phyloP scores from a whole-genome alignment of 2,113 vertebrate genomes.

The Castor canadensis region DNA sequence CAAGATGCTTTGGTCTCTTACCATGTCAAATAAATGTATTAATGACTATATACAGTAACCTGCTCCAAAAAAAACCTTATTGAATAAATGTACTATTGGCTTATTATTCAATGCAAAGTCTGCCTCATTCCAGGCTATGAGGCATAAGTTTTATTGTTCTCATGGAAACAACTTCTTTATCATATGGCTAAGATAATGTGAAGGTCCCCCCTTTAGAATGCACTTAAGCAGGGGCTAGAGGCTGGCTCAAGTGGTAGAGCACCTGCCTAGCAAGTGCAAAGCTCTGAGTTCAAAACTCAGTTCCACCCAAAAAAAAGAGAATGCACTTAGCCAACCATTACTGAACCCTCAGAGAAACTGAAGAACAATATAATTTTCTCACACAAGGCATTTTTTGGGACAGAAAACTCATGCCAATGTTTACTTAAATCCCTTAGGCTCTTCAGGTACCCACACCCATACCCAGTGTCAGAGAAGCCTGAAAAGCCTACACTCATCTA shows the following conservation, averaged over 20 bases:
- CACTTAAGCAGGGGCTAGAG: not conserved
- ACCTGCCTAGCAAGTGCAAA: too few relatives aligned
- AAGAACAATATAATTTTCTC: constrained; percentile 35
- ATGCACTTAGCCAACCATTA: constrained; percentile 3
- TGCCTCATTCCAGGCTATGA: not conserved
- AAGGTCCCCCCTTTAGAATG: constrained; percentile 31
- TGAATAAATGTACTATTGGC: not conserved
- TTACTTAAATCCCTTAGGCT: constrained; percentile 21
- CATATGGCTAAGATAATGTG: not conserved
- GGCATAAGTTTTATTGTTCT: not conserved
- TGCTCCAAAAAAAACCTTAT: not conserved
- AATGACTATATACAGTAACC: not conserved
- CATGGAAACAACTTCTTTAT: constrained; percentile 30
- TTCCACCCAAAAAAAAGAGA: not conserved
- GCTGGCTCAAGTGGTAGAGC: too few relatives aligned
- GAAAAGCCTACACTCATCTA: not conserved
- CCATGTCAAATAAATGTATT: not conserved
- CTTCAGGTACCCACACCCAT: not conserved
- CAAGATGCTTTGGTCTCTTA: not conserved
- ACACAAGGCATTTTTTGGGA: constrained; percentile 24
- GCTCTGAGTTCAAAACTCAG: too few relatives aligned
- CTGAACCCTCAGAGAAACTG: not conserved
- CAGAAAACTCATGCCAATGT: not conserved
- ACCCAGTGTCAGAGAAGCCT: not conserved
- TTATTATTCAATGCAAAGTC: not conserved